Conservation (phyloP, 1,140 invertebrate species). For the Caligus rogercresseyi region DNA sequence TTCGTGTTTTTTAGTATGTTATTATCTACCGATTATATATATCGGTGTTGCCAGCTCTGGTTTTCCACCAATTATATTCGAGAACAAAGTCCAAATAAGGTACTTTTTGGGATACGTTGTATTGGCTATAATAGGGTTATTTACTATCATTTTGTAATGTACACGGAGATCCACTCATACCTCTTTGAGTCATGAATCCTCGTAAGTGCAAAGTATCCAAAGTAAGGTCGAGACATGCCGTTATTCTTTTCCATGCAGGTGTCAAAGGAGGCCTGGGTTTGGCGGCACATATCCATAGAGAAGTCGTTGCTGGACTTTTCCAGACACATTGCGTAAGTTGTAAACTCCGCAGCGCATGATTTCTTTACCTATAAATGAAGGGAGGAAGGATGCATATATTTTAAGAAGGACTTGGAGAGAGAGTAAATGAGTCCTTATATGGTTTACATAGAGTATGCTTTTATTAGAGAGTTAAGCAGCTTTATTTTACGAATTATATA, state of each 20-base stretch:
- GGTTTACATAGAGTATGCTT: not conserved
- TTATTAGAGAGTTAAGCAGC: not conserved
- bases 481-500: too few species aligned
- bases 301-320: constrained; percentile 1
- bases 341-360: constrained; percentile 10
- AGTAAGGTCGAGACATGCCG: not conserved
- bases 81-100: too few species aligned
- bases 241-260: not conserved
- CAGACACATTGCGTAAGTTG: constrained; percentile 16
- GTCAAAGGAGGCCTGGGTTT: constrained; percentile 13
- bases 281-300: not conserved
- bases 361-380: constrained; percentile 3
- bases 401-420: not conserved
- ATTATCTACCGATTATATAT: too few species aligned
- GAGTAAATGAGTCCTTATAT: not conserved
- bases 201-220: not conserved
- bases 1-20: too few species aligned
- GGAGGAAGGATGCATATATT: not conserved
- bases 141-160: not conserved
- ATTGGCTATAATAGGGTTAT: too few species aligned
- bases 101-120: too few species aligned
- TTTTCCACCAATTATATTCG: too few species aligned
- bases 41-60: too few species aligned
- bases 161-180: not conserved
- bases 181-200: not conserved